phyloP scores from a whole-genome alignment of 2,113 vertebrate species.

The Corythornis cristatus region DNA sequence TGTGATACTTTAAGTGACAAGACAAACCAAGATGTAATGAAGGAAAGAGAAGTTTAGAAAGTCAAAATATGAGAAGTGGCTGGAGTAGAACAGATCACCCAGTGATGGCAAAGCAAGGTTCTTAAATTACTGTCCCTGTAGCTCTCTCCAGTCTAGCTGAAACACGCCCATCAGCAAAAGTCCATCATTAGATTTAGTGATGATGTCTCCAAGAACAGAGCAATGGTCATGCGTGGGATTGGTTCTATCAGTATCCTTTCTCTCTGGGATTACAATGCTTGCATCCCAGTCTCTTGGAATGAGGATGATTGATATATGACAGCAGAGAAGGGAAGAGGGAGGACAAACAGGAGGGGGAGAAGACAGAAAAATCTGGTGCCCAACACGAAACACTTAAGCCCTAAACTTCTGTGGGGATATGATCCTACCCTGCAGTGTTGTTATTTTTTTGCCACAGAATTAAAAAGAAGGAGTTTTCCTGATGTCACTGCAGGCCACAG shows the following conservation, averaged over 20 bases:
- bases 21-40: neutral
- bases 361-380: neutral
- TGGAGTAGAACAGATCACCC: neutral
- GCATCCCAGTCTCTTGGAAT: neutral
- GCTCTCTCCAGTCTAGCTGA: neutral
- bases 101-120: neutral
- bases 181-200: neutral
- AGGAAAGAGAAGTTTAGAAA: neutral
- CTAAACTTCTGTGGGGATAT: neutral
- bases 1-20: neutral
- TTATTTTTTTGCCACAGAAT: constrained; percentile 10
- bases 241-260: neutral
- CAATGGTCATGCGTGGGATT: neutral
- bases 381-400: neutral
- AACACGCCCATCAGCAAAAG: neutral
- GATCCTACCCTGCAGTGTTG: neutral
- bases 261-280: neutral
- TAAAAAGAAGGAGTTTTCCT: constrained; percentile 57
- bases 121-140: neutral
- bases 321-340: neutral
- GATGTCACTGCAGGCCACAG: constrained; percentile 48
- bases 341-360: neutral
- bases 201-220: neutral
- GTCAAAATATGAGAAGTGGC: neutral
- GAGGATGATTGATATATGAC: neutral